phyloP scores from a whole-genome alignment of 2,888 invertebrate genomes.

The Petrolisthes manimaculis region DNA sequence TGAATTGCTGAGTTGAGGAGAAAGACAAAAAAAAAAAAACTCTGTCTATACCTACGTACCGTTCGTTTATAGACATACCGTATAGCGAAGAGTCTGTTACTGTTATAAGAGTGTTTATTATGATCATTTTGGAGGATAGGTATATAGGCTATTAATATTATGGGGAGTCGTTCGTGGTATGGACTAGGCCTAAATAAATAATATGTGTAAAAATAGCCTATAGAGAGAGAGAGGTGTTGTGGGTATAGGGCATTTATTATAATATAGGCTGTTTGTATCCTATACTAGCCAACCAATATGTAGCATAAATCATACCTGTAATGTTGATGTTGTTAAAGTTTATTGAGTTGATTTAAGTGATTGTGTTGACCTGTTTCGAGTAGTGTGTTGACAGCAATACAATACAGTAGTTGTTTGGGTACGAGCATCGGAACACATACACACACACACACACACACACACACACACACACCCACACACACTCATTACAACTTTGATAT shows the following conservation, averaged over 20 bases:
- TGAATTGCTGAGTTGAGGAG: too few relatives aligned
- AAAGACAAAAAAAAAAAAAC: too few relatives aligned
- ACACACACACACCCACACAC: too few relatives aligned
- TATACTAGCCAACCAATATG: neutral
- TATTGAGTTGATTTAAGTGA: neutral
- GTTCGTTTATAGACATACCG: neutral
- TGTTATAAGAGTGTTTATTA: neutral
- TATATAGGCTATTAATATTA: neutral
- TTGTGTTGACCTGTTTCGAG: neutral
- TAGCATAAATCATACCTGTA: neutral
- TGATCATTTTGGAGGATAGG: neutral
- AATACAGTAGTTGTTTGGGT: neutral
- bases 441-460: conserved; percentile 65
- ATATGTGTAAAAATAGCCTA: too few relatives aligned
- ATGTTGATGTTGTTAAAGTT: neutral
- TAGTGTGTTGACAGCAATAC: conserved; percentile 11
- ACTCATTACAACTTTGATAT: too few relatives aligned
- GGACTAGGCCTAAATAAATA: too few relatives aligned
- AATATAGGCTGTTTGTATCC: neutral
- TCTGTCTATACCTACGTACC: neutral
- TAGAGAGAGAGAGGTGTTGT: neutral
- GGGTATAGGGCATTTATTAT: neutral
- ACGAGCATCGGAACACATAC: conserved; percentile 15
- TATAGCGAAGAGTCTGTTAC: neutral
- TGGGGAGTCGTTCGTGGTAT: too few relatives aligned